Percentiles rank a stretch among this genome's conserved stretches.
phyloP scores from a whole-genome alignment of 2,113 vertebrate species.

The Scomber japonicus region DNA sequence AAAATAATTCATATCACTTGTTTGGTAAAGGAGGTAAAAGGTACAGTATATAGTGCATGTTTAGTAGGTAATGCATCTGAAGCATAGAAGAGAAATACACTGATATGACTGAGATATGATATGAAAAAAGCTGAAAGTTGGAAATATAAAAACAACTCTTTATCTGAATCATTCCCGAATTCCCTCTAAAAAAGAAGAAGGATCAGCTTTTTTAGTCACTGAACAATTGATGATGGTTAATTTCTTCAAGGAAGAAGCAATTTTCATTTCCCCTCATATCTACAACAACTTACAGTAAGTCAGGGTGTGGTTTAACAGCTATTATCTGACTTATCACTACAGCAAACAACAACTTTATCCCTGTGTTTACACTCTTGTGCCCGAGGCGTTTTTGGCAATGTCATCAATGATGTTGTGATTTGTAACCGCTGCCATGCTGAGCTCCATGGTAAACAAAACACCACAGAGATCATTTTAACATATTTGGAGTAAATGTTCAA shows the following conservation, averaged over 20 bases:
- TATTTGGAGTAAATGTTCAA: neutral
- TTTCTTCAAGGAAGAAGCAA: neutral
- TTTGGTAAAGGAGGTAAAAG: too few relatives aligned
- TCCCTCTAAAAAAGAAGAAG: neutral
- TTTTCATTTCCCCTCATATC: neutral
- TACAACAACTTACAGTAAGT: neutral
- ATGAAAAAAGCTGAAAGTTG: too few relatives aligned
- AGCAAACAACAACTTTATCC: slow-evolving; percentile 43
- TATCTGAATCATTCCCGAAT: neutral
- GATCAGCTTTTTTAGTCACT: neutral
- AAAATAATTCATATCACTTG: too few relatives aligned
- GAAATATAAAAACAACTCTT: neutral
- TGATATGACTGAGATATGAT: too few relatives aligned
- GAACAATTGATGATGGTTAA: neutral
- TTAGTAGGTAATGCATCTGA: too few relatives aligned
- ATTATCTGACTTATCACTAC: slow-evolving; percentile 18
- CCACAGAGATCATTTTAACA: neutral
- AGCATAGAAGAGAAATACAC: too few relatives aligned
- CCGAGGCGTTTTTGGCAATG: slow-evolving; percentile 14
- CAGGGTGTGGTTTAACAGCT: slow-evolving; percentile 45
- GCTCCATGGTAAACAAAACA: neutral
- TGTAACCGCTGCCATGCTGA: slow-evolving; percentile 8
- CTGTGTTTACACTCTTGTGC: slow-evolving; percentile 15
- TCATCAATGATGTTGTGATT: slow-evolving; percentile 18
- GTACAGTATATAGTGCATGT: too few relatives aligned